Conservation (phyloP, 2,797 vertebrate species). For the Neopelma chrysocephalum region DNA sequence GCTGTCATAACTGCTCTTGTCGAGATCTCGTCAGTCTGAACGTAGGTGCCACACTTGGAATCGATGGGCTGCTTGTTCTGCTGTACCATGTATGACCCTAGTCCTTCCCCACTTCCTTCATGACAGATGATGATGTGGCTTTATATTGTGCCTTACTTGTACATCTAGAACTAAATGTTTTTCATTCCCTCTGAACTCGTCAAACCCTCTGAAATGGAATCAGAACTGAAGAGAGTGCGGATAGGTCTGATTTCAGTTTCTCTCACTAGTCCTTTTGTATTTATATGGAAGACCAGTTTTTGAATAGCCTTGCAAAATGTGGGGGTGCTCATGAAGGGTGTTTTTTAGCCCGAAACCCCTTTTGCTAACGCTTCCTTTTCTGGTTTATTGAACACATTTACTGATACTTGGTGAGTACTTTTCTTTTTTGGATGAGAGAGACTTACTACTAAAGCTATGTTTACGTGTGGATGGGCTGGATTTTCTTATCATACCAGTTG, state of each 20-base stretch:
- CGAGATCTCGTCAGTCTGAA: constrained; percentile 74
- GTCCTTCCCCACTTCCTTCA: constrained; percentile 75
- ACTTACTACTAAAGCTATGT: constrained; percentile 71
- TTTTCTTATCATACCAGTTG: constrained; percentile 43
- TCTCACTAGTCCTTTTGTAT: constrained; percentile 73
- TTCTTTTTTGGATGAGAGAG: constrained; percentile 31
- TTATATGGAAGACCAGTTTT: constrained; percentile 74
- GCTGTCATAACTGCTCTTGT: constrained; percentile 76
- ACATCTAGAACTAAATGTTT: constrained; percentile 76
- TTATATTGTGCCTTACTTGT: constrained; percentile 88
- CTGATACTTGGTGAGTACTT: constrained; percentile 70
- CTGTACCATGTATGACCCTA: constrained; percentile 80
- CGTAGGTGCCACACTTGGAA: constrained; percentile 78
- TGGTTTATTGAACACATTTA: constrained; percentile 70
- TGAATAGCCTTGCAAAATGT: constrained; percentile 75
- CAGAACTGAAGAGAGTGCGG: constrained; percentile 71
- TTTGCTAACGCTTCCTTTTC: constrained; percentile 68
- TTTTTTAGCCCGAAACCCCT: constrained; percentile 58
- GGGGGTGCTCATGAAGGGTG: constrained; percentile 59
- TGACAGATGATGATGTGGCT: constrained; percentile 83
- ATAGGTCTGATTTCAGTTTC: constrained; percentile 67
- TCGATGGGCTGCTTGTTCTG: constrained; percentile 74
- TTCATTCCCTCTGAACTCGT: constrained; percentile 72
- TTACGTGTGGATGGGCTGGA: constrained; percentile 68
- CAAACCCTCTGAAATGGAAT: constrained; percentile 69